Conservation (phyloP, 2,797 vertebrate species). For the Ambastaia sidthimunki region DNA sequence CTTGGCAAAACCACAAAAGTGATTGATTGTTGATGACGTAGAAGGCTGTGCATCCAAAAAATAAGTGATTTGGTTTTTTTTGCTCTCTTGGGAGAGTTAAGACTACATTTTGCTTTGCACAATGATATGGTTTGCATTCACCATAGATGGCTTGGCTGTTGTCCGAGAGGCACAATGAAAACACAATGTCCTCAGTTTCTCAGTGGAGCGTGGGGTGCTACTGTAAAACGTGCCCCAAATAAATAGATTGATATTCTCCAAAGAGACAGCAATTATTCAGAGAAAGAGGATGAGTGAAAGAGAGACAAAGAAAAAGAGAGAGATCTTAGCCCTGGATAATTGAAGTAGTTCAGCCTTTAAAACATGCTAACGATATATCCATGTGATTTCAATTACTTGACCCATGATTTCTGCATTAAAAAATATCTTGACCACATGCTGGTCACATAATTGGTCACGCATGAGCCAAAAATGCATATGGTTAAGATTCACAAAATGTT, state of each 20-base stretch:
- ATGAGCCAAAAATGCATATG: slow-evolving; percentile 12
- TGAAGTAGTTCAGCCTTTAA: slow-evolving; percentile 2
- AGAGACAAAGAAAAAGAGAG: not conserved
- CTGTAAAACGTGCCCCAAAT: not conserved
- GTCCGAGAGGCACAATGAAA: not conserved
- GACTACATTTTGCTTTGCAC: no score
- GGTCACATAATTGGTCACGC: slow-evolving; percentile 23
- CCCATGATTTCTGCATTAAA: not conserved
- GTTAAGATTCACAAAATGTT: not conserved
- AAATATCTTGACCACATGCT: slow-evolving; percentile 18
- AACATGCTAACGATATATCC: slow-evolving; percentile 36
- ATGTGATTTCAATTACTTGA: slow-evolving; percentile 44
- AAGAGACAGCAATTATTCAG: slow-evolving; percentile 29
- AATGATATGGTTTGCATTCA: not conserved
- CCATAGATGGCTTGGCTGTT: not conserved
- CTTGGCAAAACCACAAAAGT: not conserved
- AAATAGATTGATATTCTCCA: slow-evolving; percentile 21
- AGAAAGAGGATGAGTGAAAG: not conserved
- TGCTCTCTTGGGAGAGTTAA: not conserved
- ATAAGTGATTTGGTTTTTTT: not conserved
- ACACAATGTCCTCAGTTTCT: not conserved
- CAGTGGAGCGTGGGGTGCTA: not conserved
- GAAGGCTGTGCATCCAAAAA: no score
- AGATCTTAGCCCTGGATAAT: not conserved
- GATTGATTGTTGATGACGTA: not conserved